These are phyloP conservation scores for Takifugu flavidus DNA, from an alignment of 2,113 vertebrate genomes.

Conservation along the genomic window DNA sequence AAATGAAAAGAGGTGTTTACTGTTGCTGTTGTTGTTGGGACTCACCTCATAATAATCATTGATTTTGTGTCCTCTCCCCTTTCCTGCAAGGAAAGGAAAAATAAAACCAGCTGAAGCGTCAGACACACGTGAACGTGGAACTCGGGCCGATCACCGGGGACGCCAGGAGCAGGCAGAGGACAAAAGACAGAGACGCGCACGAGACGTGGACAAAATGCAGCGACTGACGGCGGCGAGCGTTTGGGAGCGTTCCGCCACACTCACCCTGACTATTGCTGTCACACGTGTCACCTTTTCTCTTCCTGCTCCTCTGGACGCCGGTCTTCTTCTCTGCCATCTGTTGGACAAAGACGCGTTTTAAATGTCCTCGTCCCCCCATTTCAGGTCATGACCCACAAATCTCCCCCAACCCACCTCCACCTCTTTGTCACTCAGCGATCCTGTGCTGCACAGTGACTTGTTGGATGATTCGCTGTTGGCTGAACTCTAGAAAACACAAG, in stretches of 20 bases:
- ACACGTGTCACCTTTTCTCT: constrained; percentile 94
- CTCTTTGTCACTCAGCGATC: constrained; percentile 98
- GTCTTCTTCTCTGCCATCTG: constrained; percentile 98
- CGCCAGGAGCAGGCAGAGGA: too few relatives aligned
- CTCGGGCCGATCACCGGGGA: too few relatives aligned
- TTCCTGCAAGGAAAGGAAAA: constrained; percentile 76
- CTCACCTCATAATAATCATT: constrained; percentile 99
- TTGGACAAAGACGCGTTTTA: not conserved
- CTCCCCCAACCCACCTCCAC: constrained; percentile 84
- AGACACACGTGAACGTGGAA: not conserved
- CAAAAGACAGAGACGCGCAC: too few relatives aligned
- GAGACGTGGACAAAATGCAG: too few relatives aligned
- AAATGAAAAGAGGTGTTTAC: not conserved
- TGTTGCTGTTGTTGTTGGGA: constrained; percentile 2
- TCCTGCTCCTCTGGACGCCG: constrained; percentile 93
- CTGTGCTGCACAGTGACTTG: constrained; percentile 97
- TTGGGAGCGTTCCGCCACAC: not conserved
- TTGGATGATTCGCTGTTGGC: constrained; percentile 96
- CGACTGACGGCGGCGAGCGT: not conserved
- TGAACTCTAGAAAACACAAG: constrained; percentile 43
- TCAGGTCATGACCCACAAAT: not conserved
- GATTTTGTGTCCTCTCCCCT: constrained; percentile 98
- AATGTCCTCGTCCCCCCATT: not conserved
- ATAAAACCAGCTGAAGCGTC: not conserved
- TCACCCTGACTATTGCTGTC: constrained; percentile 89